Conservation (phyloP, 2,888 invertebrate genomes). For the Callyntrura guangdongensis region DNA sequence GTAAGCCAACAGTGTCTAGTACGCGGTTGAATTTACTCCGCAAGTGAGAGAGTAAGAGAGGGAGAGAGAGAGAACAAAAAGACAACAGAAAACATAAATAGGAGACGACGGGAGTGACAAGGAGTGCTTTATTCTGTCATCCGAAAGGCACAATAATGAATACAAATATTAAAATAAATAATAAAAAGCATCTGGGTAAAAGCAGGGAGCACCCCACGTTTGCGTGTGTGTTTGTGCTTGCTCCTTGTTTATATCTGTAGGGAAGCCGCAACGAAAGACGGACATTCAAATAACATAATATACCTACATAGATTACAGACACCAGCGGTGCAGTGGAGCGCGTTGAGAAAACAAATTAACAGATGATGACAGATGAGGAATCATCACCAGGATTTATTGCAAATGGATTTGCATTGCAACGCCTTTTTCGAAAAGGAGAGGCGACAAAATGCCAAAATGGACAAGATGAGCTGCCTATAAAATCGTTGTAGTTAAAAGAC, state of each 20-base stretch:
- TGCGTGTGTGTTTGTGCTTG: neutral
- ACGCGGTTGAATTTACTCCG: conserved; percentile 40
- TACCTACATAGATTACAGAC: conserved; percentile 27
- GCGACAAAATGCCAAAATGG: conserved; percentile 76
- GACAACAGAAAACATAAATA: conserved; percentile 45
- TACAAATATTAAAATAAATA: conserved; percentile 48
- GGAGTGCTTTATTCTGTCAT: conserved; percentile 62
- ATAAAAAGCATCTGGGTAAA: conserved; percentile 7
- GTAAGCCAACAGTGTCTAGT: neutral
- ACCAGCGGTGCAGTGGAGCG: conserved; percentile 50
- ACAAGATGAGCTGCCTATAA: conserved; percentile 63
- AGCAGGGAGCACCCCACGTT: conserved; percentile 15
- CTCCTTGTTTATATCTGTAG: neutral
- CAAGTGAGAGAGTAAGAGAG: neutral
- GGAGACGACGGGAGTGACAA: conserved; percentile 63
- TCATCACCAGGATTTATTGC: conserved; percentile 77
- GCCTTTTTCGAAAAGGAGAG: conserved; percentile 78
- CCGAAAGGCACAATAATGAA: conserved; percentile 24
- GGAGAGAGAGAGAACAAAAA: neutral
- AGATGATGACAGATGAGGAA: conserved; percentile 78
- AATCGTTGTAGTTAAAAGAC: conserved; percentile 33
- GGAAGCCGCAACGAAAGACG: conserved; percentile 19
- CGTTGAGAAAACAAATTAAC: conserved; percentile 75
- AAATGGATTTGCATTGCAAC: conserved; percentile 70
- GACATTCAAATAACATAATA: neutral